Conservation (phyloP, 2,797 vertebrate genomes). For the Oceanodroma leucorhoa region DNA sequence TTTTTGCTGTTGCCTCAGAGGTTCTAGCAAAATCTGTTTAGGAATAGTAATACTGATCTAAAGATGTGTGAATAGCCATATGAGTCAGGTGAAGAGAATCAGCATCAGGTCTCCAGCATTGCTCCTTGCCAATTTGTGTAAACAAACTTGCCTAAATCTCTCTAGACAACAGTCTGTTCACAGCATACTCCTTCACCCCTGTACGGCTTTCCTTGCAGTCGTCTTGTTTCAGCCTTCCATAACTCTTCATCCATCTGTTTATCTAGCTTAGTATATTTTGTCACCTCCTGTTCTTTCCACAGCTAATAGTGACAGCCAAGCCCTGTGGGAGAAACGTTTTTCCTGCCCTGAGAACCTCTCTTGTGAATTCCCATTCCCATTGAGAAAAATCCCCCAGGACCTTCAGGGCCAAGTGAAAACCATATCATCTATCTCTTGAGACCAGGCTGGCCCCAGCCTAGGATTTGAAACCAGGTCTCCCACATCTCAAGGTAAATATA, state of each 20-base stretch:
- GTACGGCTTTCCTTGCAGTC: not conserved
- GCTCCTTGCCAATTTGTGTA: not conserved
- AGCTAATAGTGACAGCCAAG: not conserved
- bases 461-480: not conserved
- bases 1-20: not conserved
- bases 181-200: not conserved
- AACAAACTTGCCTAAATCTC: not conserved
- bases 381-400: not conserved
- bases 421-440: not conserved
- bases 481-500: not conserved
- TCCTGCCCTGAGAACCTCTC: not conserved
- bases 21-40: not conserved
- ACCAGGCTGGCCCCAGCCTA: not conserved
- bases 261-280: not conserved
- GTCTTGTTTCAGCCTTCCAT: not conserved
- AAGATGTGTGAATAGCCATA: not conserved
- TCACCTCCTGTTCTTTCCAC: not conserved
- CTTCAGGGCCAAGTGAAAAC: not conserved
- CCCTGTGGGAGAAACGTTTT: not conserved
- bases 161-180: not conserved
- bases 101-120: not conserved
- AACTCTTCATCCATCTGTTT: not conserved
- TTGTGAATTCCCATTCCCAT: not conserved
- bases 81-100: not conserved
- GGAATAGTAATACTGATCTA: not conserved